Base-by-base conservation (phyloP, 2,888 invertebrate genomes). In the Galeopsomyia nigrocyanea region DNA sequence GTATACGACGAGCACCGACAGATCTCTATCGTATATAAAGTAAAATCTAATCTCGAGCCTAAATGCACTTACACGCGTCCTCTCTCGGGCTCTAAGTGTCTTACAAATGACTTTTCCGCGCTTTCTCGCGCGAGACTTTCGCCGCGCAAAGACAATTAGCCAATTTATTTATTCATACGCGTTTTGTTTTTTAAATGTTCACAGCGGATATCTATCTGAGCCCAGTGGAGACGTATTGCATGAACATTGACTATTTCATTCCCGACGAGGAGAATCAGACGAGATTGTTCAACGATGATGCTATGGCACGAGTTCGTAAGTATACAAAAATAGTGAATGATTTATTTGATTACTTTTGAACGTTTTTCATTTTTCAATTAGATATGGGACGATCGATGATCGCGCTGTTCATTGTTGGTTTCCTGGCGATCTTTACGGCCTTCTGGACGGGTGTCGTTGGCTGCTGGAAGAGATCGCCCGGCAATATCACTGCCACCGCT, bases 381-480 rank as follows among this genome's bases (percentile, higher is more conserved):
- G 91, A 91, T 88, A 94, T 98, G 93, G 95, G 96, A 78, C 91
- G 98, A 79, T 95, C 97, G 71, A 95, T 95, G 88, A 94, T 98
- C 83, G 96, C 96, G 50, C 90, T 98, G 79, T 97, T 97, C 89
- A 95, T 97, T 83, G 92, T 97, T 70, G 95, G 95, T 63, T 95
- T 99, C 88, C 90, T 96, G 80, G 92, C 96, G 57, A 93, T 97
- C 79, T 95, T 97, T 87, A 92, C 96, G 80, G 95, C 97, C 22
- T 98, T 98, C 88, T 95, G 97, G 91, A 96, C 97, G 68, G 98
- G 98, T 73, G 93, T 98, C 16, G 94, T 97, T 47, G 98, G 98
- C 79, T 99, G 98, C 87, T 99, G 98, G 96, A 93, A 95, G 87
- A 90, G 98, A 80, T 96, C 96, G 63, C 95, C 97, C 10, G 95